Base-by-base conservation (phyloP, 2,797 vertebrate genomes). In the Micrastur ruficollis region DNA sequence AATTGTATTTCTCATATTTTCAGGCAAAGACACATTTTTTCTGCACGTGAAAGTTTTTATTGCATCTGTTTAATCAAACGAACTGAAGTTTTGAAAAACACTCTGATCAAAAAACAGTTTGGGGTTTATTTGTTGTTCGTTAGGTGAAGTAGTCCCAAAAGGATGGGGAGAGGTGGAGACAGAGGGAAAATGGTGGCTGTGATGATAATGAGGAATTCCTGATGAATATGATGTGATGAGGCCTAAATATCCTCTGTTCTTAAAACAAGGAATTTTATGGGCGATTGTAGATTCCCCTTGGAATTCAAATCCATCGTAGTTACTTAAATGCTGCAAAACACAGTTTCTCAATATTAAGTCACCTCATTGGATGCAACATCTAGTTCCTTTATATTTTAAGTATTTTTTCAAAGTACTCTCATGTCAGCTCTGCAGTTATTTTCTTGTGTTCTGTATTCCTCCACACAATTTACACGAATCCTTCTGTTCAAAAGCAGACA, bases 121-220 rank as follows among this genome's bases (percentile, higher is more conserved):
- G 1, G 12, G 29, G 4, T 25, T 76, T 29, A 22, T 40, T 84
- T 81, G 34, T 47, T 66, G 6, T 36, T 63, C 0, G 0, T 25
- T 36, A 14, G 22, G 14, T 36, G 8, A 56, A 29, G 11, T 20
- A 10, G 19, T 40, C 20, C 65, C 14, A 7, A 66, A 79, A 32
- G 58, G 23, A 14, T 23, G 44, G 23, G 44, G 32, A 61, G 19
- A 63, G n/a, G 5, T 29, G 14, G 36, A 62, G 16, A 29, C 8
- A 34, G n/a, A 59, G 21, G 25, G 63, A 40, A 81, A 4, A 26
- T 31, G 36, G 31, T 93, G 47, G 25, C 34, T 83, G 34, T 31
- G 44, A 25, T 52, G 56, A n/a, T 46, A 25, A 36, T 25, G 47
- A 34, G 19, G 32, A 78, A 19, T 46, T 89, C 53, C 15, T 59